Evolutionary conservation across 2,888 invertebrate genomes (phyloP).

Genomic region (Lysandra bellargus): DNA sequence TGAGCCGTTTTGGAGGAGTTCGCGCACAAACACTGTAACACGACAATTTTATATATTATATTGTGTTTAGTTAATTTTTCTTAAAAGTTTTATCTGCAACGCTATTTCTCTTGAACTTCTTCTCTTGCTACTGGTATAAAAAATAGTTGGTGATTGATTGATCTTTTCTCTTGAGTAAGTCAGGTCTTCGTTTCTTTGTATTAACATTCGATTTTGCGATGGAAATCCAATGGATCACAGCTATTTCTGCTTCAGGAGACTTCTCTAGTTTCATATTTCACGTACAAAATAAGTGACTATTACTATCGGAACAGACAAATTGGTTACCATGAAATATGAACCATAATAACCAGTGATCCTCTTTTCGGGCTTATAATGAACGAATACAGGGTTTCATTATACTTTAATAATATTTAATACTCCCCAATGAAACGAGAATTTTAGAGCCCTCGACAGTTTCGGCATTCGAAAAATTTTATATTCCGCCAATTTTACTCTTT

Average conservation of each 20-base stretch:
- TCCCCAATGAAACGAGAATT: constrained; percentile 9
- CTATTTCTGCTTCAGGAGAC: not conserved
- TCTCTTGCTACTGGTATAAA: too few species aligned
- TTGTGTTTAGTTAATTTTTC: too few species aligned
- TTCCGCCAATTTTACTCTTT: not conserved
- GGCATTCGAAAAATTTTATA: constrained; percentile 8
- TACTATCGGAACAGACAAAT: not conserved
- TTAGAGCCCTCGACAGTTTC: not conserved
- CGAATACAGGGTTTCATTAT: not conserved
- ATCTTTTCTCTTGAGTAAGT: too few species aligned
- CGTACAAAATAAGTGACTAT: not conserved
- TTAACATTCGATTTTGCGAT: too few species aligned
- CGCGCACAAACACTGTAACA: too few species aligned
- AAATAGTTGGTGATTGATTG: too few species aligned
- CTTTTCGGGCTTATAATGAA: not conserved
- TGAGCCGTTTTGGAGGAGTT: too few species aligned
- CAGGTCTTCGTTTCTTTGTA: too few species aligned
- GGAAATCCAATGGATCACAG: not conserved
- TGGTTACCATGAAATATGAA: not conserved
- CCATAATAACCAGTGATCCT: not conserved
- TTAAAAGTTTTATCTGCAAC: too few species aligned
- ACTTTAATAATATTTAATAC: constrained; percentile 11
- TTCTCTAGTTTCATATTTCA: not conserved
- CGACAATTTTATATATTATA: too few species aligned
- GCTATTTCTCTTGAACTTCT: too few species aligned